Percentiles rank a stretch among this genome's conserved stretches.
Evolutionary conservation across 2,113 vertebrate species (phyloP).

Genomic region (Craseonycteris thonglongyai): DNA sequence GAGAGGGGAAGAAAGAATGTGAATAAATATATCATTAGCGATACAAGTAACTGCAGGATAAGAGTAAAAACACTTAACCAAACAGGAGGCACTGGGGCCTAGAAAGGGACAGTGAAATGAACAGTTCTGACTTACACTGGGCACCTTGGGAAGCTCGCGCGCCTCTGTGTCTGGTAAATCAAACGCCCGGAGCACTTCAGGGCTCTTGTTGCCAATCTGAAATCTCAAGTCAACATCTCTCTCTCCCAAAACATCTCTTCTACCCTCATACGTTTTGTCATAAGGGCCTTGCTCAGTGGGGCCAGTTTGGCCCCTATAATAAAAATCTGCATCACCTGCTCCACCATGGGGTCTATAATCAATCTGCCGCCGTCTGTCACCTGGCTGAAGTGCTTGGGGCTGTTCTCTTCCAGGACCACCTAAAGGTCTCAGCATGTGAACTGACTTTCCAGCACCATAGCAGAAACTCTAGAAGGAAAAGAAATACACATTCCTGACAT

Average conservation of each 20-base stretch:
- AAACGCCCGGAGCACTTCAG: background rate
- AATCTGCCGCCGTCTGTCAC: background rate
- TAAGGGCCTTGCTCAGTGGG: background rate
- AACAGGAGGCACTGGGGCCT: background rate
- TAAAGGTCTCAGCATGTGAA: slow-evolving; percentile 61
- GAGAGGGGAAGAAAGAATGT: background rate
- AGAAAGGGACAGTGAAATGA: background rate
- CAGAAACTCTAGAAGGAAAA: slow-evolving; percentile 72
- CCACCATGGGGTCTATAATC: background rate
- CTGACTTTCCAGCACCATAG: slow-evolving; percentile 78
- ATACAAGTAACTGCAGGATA: background rate
- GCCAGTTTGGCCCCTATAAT: background rate
- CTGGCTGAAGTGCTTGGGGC: slow-evolving; percentile 17
- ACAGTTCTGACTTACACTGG: slow-evolving; percentile 60
- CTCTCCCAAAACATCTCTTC: slow-evolving; percentile 65
- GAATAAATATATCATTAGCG: background rate
- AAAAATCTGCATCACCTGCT: slow-evolving; percentile 30
- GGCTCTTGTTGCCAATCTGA: slow-evolving; percentile 42
- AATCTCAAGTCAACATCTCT: background rate
- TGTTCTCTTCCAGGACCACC: slow-evolving; percentile 46
- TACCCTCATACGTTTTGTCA: slow-evolving; percentile 50
- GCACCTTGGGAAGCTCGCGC: background rate
- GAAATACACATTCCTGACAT: background rate
- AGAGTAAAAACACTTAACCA: background rate
- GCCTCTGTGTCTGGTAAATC: slow-evolving; percentile 12